Evolutionary conservation across 2,888 invertebrate genomes (phyloP), one percentile per base, ranked within the genome.

Genomic region (Corbicula japonica): DNA sequence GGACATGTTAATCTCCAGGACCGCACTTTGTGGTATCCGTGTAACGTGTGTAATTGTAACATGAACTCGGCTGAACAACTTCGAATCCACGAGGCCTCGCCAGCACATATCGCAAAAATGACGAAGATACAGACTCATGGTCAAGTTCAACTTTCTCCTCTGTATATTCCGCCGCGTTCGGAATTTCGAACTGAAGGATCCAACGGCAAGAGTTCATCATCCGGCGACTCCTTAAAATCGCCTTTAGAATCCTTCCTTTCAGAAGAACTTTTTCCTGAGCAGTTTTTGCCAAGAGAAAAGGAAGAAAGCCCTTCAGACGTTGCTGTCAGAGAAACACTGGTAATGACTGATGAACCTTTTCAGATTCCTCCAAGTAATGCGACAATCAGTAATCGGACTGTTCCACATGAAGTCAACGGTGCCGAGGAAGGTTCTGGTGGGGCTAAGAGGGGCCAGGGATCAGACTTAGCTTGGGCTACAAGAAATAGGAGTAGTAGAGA

Each of bases 391-490:
- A 46, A 8, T n/a, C n/a, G 5, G n/a, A 23, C n/a, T 28, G 62
- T 21, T n/a, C 8, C 18, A n/a, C 38, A n/a, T n/a, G n/a, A n/a
- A 54, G 12, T 35, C 35, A 26, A 32, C 0, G 46, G 18, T 48
- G 12, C n/a, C 2, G 52, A 32, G 15, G 34, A 32, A n/a, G 26
- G 12, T n/a, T 61, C 35, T 28, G 44, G 38, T 23, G 56, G 63
- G 21, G 23, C 8, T 38, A 38, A 38, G 10, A 65, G 71, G 52
- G 63, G 71, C 35, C 35, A 38, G 26, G 71, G 69, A 26, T 76
- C 81, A 61, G 84, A 81, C 50, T 56, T 81, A 26, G 81, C 84
- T 12, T 78, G 52, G 48, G 81, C 81, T 23, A 74, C 76, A 12
- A 76, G 76, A 54, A 76, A 54, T 62, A 79, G 73, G 60, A 65